phyloP scores from a whole-genome alignment of 2,113 vertebrate genomes.

The Phoxinus phoxinus region DNA sequence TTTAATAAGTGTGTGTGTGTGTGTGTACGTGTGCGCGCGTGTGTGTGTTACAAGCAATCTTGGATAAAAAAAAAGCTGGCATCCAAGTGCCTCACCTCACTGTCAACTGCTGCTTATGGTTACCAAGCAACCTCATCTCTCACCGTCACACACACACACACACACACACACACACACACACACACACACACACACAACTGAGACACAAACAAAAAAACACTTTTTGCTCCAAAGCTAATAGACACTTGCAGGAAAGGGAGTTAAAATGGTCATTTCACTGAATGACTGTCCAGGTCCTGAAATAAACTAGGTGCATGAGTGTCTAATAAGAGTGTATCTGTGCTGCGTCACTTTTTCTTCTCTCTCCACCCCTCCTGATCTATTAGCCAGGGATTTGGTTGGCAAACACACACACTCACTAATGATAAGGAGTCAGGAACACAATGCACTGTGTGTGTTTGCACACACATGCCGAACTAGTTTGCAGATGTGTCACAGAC shows the following conservation, averaged over 20 bases:
- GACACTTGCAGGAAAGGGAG: not conserved
- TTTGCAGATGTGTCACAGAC: conserved; percentile 25
- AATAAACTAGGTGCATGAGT: conserved; percentile 30
- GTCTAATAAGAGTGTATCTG: conserved; percentile 12
- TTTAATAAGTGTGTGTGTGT: not conserved
- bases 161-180: conserved; percentile 15
- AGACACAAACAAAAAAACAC: not conserved
- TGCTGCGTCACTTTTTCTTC: conserved; percentile 51
- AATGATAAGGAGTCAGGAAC: not conserved
- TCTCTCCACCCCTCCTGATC: conserved; percentile 20
- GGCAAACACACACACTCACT: conserved; percentile 43
- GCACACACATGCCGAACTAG: conserved; percentile 35
- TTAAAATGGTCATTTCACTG: not conserved
- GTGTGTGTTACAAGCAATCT: conserved; percentile 30
- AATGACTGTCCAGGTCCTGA: not conserved
- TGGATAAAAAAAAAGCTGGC: conserved; percentile 31
- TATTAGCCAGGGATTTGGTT: conserved; percentile 21
- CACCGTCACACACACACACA: conserved; percentile 31
- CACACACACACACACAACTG: conserved; percentile 2
- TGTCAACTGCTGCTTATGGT: conserved; percentile 52
- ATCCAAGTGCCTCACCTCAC: conserved; percentile 55
- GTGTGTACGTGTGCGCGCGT: not conserved
- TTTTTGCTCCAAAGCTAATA: not conserved
- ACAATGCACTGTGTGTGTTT: not conserved
- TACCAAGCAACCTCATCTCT: conserved; percentile 58